phyloP scores from a whole-genome alignment of 2,888 invertebrate genomes.

The Psylliodes chrysocephalus region DNA sequence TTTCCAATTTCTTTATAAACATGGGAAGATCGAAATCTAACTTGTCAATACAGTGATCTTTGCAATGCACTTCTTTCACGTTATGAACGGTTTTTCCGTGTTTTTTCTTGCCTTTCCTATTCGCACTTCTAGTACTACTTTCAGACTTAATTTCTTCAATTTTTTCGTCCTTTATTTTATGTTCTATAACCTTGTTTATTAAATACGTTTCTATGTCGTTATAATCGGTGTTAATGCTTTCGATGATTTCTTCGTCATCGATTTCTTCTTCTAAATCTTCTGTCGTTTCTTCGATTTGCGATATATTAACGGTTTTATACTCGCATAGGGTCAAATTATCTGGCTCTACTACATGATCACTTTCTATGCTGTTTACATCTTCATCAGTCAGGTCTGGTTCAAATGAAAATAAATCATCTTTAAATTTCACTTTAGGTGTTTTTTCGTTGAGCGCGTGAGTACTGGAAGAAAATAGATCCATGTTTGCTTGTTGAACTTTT shows the following conservation, averaged over 20 bases:
- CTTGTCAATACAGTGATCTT: slow-evolving; percentile 60
- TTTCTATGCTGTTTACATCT: slow-evolving; percentile 62
- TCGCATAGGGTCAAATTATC: slow-evolving; percentile 37
- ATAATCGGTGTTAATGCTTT: slow-evolving; percentile 42
- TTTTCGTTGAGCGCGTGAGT: slow-evolving; percentile 39
- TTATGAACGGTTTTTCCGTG: slow-evolving; percentile 1
- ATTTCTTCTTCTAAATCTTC: slow-evolving; percentile 52
- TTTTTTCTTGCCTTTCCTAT: slow-evolving; percentile 35
- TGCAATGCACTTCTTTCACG: slow-evolving; percentile 54
- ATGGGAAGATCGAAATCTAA: slow-evolving; percentile 57
- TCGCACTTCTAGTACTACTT: slow-evolving; percentile 17
- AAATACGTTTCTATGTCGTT: slow-evolving; percentile 29
- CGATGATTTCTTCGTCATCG: slow-evolving; percentile 45
- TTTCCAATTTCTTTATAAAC: slow-evolving; percentile 56
- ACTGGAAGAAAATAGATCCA: slow-evolving; percentile 62
- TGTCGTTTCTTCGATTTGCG: slow-evolving; percentile 53
- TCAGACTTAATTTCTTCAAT: slow-evolving; percentile 21
- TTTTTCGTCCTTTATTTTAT: slow-evolving; percentile 19
- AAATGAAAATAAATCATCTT: slow-evolving; percentile 65
- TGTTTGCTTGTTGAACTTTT: slow-evolving; percentile 68
- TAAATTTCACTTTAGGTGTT: slow-evolving; percentile 65
- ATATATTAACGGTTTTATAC: slow-evolving; percentile 48
- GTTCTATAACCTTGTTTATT: slow-evolving; percentile 21
- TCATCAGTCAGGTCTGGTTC: slow-evolving; percentile 65
- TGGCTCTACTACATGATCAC: slow-evolving; percentile 54